Conservation (phyloP, 2,888 invertebrate species). For the Dryobota labecula region DNA sequence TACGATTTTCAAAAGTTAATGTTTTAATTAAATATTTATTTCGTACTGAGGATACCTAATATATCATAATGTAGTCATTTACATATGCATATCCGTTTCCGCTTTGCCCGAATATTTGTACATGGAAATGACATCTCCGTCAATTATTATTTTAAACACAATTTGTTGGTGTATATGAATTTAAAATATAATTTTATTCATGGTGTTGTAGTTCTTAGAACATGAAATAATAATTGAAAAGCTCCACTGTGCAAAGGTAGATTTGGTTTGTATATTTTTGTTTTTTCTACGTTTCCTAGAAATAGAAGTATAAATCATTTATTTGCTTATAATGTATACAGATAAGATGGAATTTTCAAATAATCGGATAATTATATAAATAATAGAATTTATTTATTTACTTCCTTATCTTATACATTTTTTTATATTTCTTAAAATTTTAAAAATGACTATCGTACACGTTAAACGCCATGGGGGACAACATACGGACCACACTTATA, state of each 20-base stretch:
- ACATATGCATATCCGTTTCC: slow-evolving; percentile 22
- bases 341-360: no score
- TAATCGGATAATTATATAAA: no score
- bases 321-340: no score
- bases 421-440: no score
- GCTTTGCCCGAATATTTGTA: slow-evolving; percentile 24
- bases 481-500: no score
- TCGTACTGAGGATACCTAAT: background rate
- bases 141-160: slow-evolving; percentile 9
- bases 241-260: background rate
- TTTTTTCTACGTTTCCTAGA: background rate
- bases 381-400: no score
- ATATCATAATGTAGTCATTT: background rate
- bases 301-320: no score
- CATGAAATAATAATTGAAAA: background rate
- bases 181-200: background rate
- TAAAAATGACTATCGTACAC: no score
- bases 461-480: no score
- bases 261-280: background rate
- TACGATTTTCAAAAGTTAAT: background rate
- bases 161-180: background rate
- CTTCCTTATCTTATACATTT: no score
- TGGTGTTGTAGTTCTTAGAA: background rate
- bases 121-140: background rate
- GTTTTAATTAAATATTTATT: background rate